Base-by-base conservation (phyloP, 2,888 invertebrate species). In the Clivina fossor region DNA sequence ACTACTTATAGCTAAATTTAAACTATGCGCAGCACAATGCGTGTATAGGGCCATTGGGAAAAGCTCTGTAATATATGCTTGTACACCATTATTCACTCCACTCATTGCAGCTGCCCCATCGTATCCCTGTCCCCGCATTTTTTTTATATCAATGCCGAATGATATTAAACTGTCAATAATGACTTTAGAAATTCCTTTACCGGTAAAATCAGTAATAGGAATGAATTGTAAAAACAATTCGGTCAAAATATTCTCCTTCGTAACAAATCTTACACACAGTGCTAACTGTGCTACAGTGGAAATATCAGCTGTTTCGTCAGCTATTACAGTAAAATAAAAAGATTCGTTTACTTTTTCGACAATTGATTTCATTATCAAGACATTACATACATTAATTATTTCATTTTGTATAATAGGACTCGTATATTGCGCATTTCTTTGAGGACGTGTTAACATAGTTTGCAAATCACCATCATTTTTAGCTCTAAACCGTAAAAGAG, bases 261-360 rank as follows among this genome's bases (percentile, higher is more conserved):
- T 41, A 38, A 56, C 51, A 30, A 51, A 19, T 26, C 65, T 56
- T 41, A 61, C 57, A 49, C 65, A 64, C 40, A 65, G 50, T 30
- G 64, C 64, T 58, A 66, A 61, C 56, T 66, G 64, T 60, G 66
- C 65, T 37, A 60, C 58, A 13, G 61, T 59, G 28, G 60, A 55
- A 13, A 66, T 61, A 62, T 67, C 68, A 32, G 64, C 62, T 41
- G 65, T 66, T 61, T 64, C 66, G 57, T 67, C 66, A 40, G 65
- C 68, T 37, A 68, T 46, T 35, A 67, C 59, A 18, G 65, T 58
- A 56, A 66, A 70, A 58, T 60, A 62, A 49, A 61, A 56, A 44
- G 63, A 55, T 46, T 58, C 54, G 51, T 66, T 67, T 8, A 68
- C 60, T 47, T 62, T 59, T 13, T 46, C 48, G 22, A 64, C 59